phyloP scores from a whole-genome alignment of 1,140 invertebrate species.

The Bicyclus anynana region DNA sequence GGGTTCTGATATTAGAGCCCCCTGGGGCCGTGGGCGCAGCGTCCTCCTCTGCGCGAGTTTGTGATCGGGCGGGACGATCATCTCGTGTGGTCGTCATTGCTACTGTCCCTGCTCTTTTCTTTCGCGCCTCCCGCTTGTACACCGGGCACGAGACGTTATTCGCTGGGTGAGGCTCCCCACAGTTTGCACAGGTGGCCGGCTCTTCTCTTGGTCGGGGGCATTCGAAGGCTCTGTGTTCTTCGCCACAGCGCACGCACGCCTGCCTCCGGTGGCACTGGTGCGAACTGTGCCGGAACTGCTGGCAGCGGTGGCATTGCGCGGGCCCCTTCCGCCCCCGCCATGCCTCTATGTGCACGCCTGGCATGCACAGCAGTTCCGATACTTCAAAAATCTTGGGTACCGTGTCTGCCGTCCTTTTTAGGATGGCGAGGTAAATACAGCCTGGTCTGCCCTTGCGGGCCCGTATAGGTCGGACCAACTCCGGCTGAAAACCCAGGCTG shows the following conservation, averaged over 20 bases:
- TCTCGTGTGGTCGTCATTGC: background rate
- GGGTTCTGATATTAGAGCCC: background rate
- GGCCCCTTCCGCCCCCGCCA: background rate
- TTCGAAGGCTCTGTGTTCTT: background rate
- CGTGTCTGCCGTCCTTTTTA: no score
- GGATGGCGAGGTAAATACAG: no score
- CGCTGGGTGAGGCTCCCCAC: background rate
- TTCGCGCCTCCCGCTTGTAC: background rate
- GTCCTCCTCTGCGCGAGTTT: background rate
- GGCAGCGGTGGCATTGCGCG: background rate
- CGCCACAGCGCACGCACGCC: background rate
- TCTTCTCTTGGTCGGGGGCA: background rate
- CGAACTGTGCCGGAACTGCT: background rate
- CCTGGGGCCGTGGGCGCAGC: background rate
- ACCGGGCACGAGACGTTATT: background rate
- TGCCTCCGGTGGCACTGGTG: background rate
- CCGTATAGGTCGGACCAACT: no score
- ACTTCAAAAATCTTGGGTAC: no score
- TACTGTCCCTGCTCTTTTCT: background rate
- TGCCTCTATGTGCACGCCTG: background rate
- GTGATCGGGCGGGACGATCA: no score
- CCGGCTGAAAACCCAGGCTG: no score
- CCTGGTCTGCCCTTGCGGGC: no score
- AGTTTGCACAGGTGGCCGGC: background rate
- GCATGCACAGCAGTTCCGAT: background rate